phyloP scores from a whole-genome alignment of 2,888 invertebrate genomes.

The Sinohyriopsis cumingii region DNA sequence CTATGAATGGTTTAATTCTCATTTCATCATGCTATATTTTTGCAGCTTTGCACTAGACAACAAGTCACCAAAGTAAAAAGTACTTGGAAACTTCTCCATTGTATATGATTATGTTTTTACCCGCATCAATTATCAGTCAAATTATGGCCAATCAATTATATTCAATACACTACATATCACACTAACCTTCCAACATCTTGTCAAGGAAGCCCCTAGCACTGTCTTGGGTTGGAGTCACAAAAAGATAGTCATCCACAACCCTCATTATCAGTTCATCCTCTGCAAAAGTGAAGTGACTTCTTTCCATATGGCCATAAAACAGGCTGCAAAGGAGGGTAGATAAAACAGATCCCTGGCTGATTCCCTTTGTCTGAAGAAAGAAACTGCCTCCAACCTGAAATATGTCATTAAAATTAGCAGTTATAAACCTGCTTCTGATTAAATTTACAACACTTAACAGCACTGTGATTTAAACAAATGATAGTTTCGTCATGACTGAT shows the following conservation, averaged over 20 bases:
- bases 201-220: conserved; percentile 54
- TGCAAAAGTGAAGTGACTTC: conserved; percentile 15
- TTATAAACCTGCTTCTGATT: neutral
- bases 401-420: neutral
- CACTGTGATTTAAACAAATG: no score
- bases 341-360: conserved; percentile 66
- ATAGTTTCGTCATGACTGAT: no score
- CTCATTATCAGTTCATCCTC: conserved; percentile 59
- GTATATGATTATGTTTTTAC: no score
- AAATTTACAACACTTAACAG: no score
- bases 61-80: no score
- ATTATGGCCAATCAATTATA: no score
- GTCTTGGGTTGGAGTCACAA: conserved; percentile 55
- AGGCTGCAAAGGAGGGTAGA: conserved; percentile 65
- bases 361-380: conserved; percentile 56
- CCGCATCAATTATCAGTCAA: no score
- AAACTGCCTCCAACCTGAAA: conserved; percentile 51
- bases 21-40: no score
- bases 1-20: no score
- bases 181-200: conserved; percentile 47
- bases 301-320: conserved; percentile 67
- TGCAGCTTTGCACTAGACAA: no score
- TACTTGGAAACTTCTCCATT: no score
- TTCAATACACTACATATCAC: no score
- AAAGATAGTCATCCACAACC: conserved; percentile 66